Conservation (phyloP, 1,140 invertebrate genomes). For the Metopolophium dirhodum region DNA sequence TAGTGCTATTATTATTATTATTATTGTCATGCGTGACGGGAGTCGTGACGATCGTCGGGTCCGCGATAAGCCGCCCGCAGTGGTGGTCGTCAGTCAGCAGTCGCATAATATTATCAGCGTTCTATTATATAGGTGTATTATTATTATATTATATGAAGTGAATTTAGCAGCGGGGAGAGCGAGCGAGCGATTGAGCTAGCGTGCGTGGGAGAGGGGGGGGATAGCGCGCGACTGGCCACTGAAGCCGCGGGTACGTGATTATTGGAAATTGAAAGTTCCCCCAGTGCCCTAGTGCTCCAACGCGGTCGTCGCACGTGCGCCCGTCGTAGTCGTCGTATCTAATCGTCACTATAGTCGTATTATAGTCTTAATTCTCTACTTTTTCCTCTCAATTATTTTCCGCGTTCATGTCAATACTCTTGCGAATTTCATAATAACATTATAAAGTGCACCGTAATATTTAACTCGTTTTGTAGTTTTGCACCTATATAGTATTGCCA, state of each 20-base stretch:
- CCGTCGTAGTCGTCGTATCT: neutral
- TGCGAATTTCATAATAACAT: neutral
- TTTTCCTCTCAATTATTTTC: neutral
- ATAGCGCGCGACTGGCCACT: neutral
- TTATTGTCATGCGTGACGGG: neutral
- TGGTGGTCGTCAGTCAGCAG: neutral
- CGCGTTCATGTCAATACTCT: neutral
- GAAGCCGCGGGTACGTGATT: neutral
- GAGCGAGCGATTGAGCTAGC: neutral
- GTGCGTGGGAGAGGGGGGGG: neutral
- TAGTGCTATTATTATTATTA: neutral
- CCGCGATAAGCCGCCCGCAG: neutral
- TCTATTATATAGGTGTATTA: neutral
- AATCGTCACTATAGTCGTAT: too few relatives aligned
- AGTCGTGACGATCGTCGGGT: neutral
- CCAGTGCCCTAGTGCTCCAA: conserved; percentile 16
- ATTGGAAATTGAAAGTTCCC: conserved; percentile 34
- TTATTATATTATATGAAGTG: neutral
- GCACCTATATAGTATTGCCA: neutral
- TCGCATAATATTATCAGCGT: neutral
- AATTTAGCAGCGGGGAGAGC: neutral
- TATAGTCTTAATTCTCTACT: neutral
- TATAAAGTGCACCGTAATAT: neutral
- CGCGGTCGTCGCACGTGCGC: conserved; percentile 1
- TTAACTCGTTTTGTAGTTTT: neutral